These are phyloP conservation scores for cattle (Bos taurus) DNA, from an alignment of 2,113 vertebrate genomes.

Conservation along the genomic window ARS-UCD2.0 NC_037336.1:102167001-102167500, in stretches of 20 bases:
- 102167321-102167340: not conserved
- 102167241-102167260: not conserved
- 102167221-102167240: not conserved
- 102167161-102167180: fast-evolving
- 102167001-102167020: not conserved
- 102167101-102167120: not conserved
- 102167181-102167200: not conserved
- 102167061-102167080: not conserved
- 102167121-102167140: not conserved
- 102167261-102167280: not conserved
- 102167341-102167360: not conserved
- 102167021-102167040: not conserved
- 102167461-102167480: too few species aligned
- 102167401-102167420: not conserved
- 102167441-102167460: not conserved
- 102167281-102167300: not conserved
- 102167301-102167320: not conserved
- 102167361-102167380: not conserved
- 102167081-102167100: not conserved
- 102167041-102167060: not conserved
- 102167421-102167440: not conserved
- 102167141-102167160: not conserved
- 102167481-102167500: too few species aligned
- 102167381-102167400: not conserved
- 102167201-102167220: not conserved